Conservation (phyloP, 2,113 vertebrate species). For the Glaucidium brasilianum region DNA sequence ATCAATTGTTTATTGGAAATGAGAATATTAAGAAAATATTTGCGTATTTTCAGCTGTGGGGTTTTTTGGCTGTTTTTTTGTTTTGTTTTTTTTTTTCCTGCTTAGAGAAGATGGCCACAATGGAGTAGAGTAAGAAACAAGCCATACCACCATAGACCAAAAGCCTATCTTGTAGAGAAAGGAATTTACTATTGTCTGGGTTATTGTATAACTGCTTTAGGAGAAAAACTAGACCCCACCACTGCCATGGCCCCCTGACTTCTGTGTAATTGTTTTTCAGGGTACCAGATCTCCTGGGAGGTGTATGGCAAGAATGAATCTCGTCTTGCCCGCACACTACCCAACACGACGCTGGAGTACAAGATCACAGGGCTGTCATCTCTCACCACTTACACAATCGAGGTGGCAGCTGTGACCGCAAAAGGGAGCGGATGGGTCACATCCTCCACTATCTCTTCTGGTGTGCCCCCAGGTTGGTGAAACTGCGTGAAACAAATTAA, state of each 20-base stretch:
- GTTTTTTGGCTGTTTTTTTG: too few relatives aligned
- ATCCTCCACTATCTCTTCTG: conserved; percentile 91
- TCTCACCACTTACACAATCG: conserved; percentile 89
- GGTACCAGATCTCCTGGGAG: conserved; percentile 90
- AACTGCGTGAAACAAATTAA: background rate
- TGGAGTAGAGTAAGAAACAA: background rate
- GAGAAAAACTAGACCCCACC: background rate
- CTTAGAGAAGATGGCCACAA: background rate
- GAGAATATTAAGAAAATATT: background rate
- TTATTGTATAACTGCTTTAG: background rate
- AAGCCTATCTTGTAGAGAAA: background rate
- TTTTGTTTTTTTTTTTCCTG: background rate
- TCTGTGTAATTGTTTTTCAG: conserved; percentile 53
- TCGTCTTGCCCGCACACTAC: conserved; percentile 71
- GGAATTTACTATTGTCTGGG: background rate
- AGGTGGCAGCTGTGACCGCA: conserved; percentile 84
- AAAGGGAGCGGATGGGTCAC: conserved; percentile 81
- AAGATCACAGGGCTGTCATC: conserved; percentile 88
- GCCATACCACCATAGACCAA: background rate
- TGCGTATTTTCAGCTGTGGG: background rate
- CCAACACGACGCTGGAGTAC: conserved; percentile 85
- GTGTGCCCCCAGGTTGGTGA: conserved; percentile 91
- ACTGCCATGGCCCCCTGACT: background rate
- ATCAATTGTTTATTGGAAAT: background rate
- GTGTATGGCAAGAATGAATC: conserved; percentile 80